Evolutionary conservation across 2,797 vertebrate species (phyloP).

Genomic region (Saxicola maurus): DNA sequence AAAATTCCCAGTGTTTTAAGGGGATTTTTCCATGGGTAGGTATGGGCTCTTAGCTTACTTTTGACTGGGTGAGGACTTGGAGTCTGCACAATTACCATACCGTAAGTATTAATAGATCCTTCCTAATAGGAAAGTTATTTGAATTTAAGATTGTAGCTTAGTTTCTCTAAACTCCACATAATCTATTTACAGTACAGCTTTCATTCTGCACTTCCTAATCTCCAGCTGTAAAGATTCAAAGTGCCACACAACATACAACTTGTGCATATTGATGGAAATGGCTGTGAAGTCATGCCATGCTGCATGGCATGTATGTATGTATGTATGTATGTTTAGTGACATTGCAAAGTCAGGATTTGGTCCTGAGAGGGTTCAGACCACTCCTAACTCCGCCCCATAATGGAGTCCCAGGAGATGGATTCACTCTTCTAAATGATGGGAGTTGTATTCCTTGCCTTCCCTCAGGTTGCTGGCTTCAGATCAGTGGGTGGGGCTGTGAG

Average conservation of each 20-base stretch:
- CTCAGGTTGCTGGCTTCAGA: not conserved
- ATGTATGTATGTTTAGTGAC: not conserved
- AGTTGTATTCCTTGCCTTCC: not conserved
- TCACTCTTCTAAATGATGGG: not conserved
- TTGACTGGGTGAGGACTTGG: not conserved
- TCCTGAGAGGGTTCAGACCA: fast-evolving
- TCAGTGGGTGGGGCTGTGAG: fast-evolving
- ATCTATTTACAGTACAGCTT: constrained; percentile 1
- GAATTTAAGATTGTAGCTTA: constrained; percentile 40
- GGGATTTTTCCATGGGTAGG: constrained; percentile 17
- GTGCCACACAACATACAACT: not conserved
- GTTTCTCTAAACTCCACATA: constrained; percentile 33
- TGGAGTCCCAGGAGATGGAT: not conserved
- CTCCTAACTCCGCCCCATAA: not conserved
- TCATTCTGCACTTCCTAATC: not conserved
- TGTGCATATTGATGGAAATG: not conserved
- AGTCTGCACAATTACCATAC: constrained; percentile 5
- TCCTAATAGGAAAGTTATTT: constrained; percentile 46
- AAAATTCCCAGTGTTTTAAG: constrained; percentile 6
- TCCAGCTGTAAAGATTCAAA: constrained; percentile 11
- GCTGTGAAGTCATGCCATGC: not conserved
- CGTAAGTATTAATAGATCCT: constrained; percentile 38
- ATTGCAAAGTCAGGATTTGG: not conserved
- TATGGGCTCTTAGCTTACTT: not conserved
- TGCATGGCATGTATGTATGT: not conserved